Percentiles rank a stretch among this genome's conserved stretches.
Evolutionary conservation across 2,113 vertebrate species (phyloP).

Genomic region (Caretta caretta): DNA sequence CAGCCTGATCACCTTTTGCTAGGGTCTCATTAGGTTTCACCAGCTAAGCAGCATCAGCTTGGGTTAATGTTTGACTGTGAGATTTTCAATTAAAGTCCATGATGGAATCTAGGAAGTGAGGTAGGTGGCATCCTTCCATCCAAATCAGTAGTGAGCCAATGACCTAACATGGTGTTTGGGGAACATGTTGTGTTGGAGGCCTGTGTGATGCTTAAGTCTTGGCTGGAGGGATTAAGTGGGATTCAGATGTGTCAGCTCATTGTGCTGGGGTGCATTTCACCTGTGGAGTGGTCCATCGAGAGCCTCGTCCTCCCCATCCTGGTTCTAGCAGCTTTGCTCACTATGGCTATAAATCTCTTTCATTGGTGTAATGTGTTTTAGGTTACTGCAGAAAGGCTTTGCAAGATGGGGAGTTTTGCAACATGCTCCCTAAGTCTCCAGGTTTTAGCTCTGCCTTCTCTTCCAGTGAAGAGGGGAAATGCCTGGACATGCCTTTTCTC

Average conservation of each 20-base stretch:
- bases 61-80: rapidly evolving
- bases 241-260: neutral
- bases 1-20: neutral
- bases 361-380: neutral
- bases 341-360: neutral
- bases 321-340: neutral
- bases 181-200: neutral
- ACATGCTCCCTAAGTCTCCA: neutral
- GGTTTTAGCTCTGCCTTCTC: neutral
- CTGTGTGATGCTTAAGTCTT: neutral
- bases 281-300: neutral
- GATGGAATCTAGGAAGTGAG: neutral
- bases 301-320: neutral
- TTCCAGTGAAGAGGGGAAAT: neutral
- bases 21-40: neutral
- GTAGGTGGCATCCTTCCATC: neutral
- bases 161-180: neutral
- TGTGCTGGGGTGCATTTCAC: neutral
- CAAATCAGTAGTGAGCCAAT: neutral
- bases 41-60: neutral
- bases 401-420: neutral
- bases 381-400: neutral
- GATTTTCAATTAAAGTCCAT: neutral
- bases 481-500: neutral
- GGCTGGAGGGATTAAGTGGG: neutral